A percentile compares a stretch with the other conserved stretches of the same genome.
phyloP scores from a whole-genome alignment of 2,888 invertebrate species.

The Brachylomia viminalis region DNA sequence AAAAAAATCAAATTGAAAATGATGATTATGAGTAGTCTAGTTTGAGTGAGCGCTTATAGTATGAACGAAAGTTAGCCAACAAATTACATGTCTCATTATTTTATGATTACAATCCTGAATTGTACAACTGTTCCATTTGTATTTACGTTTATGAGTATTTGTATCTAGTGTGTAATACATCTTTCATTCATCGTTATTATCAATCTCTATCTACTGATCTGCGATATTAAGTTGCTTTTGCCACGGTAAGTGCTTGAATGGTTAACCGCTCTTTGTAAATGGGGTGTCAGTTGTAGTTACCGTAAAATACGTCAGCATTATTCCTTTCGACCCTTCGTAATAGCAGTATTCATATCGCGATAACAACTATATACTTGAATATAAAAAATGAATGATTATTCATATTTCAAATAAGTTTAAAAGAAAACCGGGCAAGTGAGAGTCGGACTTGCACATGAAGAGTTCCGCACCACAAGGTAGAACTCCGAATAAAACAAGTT shows the following conservation, averaged over 20 bases:
- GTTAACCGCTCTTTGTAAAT: neutral
- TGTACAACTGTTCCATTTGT: constrained; percentile 33
- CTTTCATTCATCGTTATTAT: constrained; percentile 5
- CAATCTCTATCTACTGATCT: neutral
- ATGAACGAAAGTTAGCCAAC: constrained; percentile 37
- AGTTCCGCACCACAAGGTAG: too few relatives aligned
- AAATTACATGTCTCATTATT: constrained; percentile 55
- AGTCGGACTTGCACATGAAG: too few relatives aligned
- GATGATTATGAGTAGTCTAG: neutral
- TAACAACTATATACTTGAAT: neutral
- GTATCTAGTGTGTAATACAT: constrained; percentile 5
- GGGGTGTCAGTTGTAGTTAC: too few relatives aligned
- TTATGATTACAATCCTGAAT: constrained; percentile 48
- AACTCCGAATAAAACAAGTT: too few relatives aligned
- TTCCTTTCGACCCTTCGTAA: neutral
- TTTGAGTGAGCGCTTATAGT: constrained; percentile 32
- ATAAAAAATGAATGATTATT: neutral
- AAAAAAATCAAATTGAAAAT: neutral
- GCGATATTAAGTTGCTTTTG: neutral
- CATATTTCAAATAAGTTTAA: neutral
- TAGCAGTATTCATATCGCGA: neutral
- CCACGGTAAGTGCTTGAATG: neutral
- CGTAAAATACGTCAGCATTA: neutral
- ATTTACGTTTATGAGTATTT: constrained; percentile 26
- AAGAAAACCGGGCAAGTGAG: too few relatives aligned